Evolutionary conservation across 2,888 invertebrate genomes (phyloP).

Genomic region (Pseudococcus viburni): DNA sequence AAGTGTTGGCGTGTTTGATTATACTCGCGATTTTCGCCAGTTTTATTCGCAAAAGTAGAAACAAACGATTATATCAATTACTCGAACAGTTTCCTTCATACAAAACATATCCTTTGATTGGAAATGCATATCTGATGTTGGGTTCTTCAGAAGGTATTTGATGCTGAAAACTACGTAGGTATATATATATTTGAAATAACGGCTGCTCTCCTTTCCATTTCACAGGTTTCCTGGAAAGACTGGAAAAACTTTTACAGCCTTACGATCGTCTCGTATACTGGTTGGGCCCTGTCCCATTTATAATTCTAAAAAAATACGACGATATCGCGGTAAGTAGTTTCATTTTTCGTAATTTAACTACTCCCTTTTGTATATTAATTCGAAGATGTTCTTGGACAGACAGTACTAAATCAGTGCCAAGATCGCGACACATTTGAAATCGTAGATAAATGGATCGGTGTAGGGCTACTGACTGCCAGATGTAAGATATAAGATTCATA

Average conservation of each 20-base stretch:
- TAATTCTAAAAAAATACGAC: neutral
- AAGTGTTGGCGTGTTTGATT: neutral
- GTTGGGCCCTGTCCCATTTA: neutral
- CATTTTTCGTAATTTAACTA: neutral
- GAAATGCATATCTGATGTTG: neutral
- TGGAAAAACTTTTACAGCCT: neutral
- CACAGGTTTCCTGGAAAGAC: neutral
- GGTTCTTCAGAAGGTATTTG: neutral
- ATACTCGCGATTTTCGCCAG: neutral
- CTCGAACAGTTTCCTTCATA: constrained; percentile 7
- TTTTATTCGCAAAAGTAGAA: neutral
- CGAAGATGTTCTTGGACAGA: neutral
- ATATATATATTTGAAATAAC: no score
- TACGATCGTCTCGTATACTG: neutral
- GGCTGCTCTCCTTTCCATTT: no score
- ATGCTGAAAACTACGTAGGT: no score
- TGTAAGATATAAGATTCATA: neutral
- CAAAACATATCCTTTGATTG: neutral
- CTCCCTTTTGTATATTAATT: neutral
- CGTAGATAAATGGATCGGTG: neutral
- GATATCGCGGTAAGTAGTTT: neutral
- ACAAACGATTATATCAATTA: neutral
- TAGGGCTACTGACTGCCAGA: neutral
- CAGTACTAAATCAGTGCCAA: neutral
- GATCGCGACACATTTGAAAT: neutral